Conservation (phyloP, 2,888 invertebrate genomes). For the Sussaba pulchella region DNA sequence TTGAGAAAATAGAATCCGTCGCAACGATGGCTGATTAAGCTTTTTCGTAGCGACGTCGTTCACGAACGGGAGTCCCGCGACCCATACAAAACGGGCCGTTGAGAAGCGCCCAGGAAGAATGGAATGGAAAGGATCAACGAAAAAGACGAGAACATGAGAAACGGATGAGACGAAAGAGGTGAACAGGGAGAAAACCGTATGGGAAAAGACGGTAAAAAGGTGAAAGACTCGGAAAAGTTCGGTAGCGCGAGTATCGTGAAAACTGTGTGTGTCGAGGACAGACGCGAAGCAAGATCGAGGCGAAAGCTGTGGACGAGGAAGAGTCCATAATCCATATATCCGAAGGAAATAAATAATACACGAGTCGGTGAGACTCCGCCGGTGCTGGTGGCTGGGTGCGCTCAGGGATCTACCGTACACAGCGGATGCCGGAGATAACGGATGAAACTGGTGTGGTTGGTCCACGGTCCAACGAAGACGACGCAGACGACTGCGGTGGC, state of each 20-base stretch:
- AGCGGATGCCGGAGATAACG: conserved; percentile 69
- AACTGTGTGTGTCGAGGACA: conserved; percentile 10
- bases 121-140: conserved; percentile 25
- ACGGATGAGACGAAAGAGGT: background rate
- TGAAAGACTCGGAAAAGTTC: conserved; percentile 46
- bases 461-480: conserved; percentile 49
- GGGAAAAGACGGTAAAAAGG: conserved; percentile 25
- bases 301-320: conserved; percentile 43
- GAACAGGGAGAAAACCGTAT: conserved; percentile 2
- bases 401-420: conserved; percentile 60
- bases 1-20: conserved; percentile 8
- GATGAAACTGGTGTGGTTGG: conserved; percentile 72
- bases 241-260: conserved; percentile 48
- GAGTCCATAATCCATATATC: conserved; percentile 81
- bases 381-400: conserved; percentile 50
- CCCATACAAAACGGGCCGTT: too few relatives aligned
- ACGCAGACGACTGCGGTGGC: conserved; percentile 10
- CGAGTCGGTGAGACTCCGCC: conserved; percentile 68
- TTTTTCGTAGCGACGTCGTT: background rate
- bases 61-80: background rate
- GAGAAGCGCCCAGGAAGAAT: background rate
- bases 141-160: conserved; percentile 4
- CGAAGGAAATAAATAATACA: conserved; percentile 82
- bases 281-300: conserved; percentile 27
- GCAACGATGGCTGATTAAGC: too few relatives aligned